Percentiles rank a stretch among this genome's conserved stretches.
Evolutionary conservation across 1,140 invertebrate genomes (phyloP).

Genomic region (Gonatopus flavifemur): DNA sequence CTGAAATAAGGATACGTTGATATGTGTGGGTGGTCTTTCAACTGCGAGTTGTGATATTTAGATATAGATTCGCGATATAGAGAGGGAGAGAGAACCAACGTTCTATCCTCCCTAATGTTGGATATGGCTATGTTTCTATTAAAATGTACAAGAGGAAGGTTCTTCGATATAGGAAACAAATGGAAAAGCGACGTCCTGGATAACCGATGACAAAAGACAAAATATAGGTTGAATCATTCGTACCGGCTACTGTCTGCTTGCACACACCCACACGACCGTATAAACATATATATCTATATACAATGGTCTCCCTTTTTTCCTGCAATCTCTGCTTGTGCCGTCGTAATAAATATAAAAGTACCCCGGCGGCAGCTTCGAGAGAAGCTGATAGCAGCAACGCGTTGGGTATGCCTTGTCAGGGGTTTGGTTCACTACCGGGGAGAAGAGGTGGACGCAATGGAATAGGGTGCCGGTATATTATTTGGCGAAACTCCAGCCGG

Average conservation of each 20-base stretch:
- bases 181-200: constrained; percentile 14
- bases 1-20: too few species aligned
- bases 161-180: too few species aligned
- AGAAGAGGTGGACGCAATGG: constrained; percentile 1
- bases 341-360: constrained; percentile 51
- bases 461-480: constrained; percentile 47
- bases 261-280: not conserved
- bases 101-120: too few species aligned
- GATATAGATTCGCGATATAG: too few species aligned
- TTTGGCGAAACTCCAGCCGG: constrained; percentile 48
- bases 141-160: too few species aligned
- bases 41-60: too few species aligned
- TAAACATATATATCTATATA: not conserved
- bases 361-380: constrained; percentile 5
- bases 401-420: constrained; percentile 20
- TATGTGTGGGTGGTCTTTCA: too few species aligned
- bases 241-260: not conserved
- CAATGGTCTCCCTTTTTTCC: not conserved
- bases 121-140: too few species aligned
- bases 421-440: not conserved
- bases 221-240: constrained; percentile 30
- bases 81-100: too few species aligned
- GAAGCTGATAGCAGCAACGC: constrained; percentile 29
- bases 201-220: constrained; percentile 35
- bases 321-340: constrained; percentile 29